Percentiles rank a stretch among this genome's conserved stretches.
Evolutionary conservation across 2,113 vertebrate genomes (phyloP).

Genomic region (Setophaga petechia): DNA sequence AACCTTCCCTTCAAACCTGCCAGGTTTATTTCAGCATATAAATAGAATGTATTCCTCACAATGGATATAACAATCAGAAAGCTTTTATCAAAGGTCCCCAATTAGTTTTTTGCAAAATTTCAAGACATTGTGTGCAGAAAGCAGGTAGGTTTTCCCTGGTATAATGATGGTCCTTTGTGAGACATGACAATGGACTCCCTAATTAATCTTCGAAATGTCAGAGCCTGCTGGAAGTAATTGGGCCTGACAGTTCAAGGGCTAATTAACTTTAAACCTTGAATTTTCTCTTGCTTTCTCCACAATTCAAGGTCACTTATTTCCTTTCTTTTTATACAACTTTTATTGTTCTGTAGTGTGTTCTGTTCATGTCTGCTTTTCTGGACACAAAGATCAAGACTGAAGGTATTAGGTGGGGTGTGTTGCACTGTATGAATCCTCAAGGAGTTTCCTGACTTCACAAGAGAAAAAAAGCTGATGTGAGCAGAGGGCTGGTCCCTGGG

Average conservation of each 20-base stretch:
- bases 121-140: not conserved
- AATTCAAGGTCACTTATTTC: constrained; percentile 56
- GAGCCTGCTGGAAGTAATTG: constrained; percentile 69
- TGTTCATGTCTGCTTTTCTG: not conserved
- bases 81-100: not conserved
- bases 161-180: constrained; percentile 47
- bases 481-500: not conserved
- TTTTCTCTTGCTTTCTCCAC: constrained; percentile 54
- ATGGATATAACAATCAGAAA: constrained; percentile 4
- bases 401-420: not conserved
- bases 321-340: constrained; percentile 3
- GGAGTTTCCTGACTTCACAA: not conserved
- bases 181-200: constrained; percentile 62
- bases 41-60: constrained; percentile 14
- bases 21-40: not conserved
- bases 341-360: not conserved
- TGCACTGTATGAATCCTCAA: not conserved
- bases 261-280: constrained; percentile 71
- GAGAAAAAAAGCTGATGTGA: not conserved
- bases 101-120: constrained; percentile 12
- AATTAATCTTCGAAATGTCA: constrained; percentile 78
- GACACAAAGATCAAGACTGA: not conserved
- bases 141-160: constrained; percentile 40
- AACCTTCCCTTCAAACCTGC: not conserved
- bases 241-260: constrained; percentile 72